Percentiles rank a stretch among this genome's conserved stretches.
Conservation (phyloP, 2,113 vertebrate species). For the Beaufortia kweichowensis region DNA sequence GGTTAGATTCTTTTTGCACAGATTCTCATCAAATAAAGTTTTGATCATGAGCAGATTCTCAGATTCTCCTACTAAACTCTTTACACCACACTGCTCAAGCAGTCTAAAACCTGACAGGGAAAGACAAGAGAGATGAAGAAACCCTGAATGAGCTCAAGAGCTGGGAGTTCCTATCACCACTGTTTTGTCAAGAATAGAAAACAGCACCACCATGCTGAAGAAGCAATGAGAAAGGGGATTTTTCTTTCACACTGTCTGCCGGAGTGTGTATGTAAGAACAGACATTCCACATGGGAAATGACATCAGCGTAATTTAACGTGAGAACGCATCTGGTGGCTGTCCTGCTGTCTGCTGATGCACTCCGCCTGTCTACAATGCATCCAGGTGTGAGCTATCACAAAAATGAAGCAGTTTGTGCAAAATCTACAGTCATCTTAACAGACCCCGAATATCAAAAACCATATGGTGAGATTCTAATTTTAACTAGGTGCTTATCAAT, state of each 20-base stretch:
- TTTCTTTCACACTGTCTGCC: conserved; percentile 21
- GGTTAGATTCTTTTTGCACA: conserved; percentile 59
- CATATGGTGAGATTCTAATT: conserved; percentile 26
- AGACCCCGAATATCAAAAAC: not conserved
- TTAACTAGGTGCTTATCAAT: conserved; percentile 26
- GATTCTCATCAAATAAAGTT: conserved; percentile 60
- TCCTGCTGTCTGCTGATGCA: not conserved
- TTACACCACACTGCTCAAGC: conserved; percentile 46
- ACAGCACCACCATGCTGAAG: conserved; percentile 16
- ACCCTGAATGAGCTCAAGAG: conserved; percentile 50
- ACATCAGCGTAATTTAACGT: conserved; percentile 49
- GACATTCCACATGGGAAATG: conserved; percentile 31
- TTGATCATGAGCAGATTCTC: conserved; percentile 61
- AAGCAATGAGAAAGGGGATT: conserved; percentile 37
- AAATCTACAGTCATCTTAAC: conserved; percentile 22
- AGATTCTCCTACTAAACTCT: conserved; percentile 61
- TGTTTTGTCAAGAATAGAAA: conserved; percentile 53
- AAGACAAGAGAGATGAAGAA: conserved; percentile 29
- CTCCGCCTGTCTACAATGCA: conserved; percentile 10
- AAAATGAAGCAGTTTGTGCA: conserved; percentile 5
- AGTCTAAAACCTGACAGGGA: conserved; percentile 39
- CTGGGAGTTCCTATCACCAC: conserved; percentile 63
- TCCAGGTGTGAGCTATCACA: conserved; percentile 36
- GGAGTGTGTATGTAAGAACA: conserved; percentile 25
- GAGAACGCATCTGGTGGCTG: conserved; percentile 48